Percentiles rank a stretch among this genome's conserved stretches.
These are phyloP conservation scores for Hypothenemus hampei DNA, from an alignment of 1,140 invertebrate genomes.

Conservation along the genomic window DNA sequence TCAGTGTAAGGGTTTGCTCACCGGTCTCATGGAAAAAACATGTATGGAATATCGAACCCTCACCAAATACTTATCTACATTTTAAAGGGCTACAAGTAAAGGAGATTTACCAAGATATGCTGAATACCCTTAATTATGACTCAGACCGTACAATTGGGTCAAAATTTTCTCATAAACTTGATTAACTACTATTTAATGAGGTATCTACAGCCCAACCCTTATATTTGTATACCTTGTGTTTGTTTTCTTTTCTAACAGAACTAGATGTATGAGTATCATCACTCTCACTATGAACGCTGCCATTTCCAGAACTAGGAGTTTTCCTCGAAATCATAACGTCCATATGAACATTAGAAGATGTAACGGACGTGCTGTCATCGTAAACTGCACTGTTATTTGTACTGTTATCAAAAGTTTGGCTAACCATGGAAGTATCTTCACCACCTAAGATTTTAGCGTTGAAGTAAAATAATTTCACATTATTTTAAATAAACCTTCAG, in stretches of 20 bases:
- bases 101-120: too few relatives aligned
- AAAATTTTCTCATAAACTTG: too few relatives aligned
- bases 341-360: constrained; percentile 54
- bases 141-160: too few relatives aligned
- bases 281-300: constrained; percentile 46
- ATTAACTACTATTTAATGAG: too few relatives aligned
- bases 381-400: constrained; percentile 48
- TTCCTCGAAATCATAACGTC: constrained; percentile 50
- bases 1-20: not conserved
- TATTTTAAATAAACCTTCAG: constrained; percentile 48
- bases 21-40: not conserved
- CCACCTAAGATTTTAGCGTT: constrained; percentile 47
- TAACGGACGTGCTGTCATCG: constrained; percentile 48
- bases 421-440: constrained; percentile 52
- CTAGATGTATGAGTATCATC: constrained; percentile 38
- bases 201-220: too few relatives aligned
- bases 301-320: constrained; percentile 47
- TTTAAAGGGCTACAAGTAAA: too few relatives aligned
- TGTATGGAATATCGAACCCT: too few relatives aligned
- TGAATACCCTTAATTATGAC: too few relatives aligned
- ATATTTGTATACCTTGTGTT: constrained; percentile 56
- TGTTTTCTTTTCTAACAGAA: constrained; percentile 49
- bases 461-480: not conserved
- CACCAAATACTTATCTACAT: too few relatives aligned
- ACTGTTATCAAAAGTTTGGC: constrained; percentile 49